phyloP scores from a whole-genome alignment of 2,113 vertebrate genomes.

The Passerina amoena region DNA sequence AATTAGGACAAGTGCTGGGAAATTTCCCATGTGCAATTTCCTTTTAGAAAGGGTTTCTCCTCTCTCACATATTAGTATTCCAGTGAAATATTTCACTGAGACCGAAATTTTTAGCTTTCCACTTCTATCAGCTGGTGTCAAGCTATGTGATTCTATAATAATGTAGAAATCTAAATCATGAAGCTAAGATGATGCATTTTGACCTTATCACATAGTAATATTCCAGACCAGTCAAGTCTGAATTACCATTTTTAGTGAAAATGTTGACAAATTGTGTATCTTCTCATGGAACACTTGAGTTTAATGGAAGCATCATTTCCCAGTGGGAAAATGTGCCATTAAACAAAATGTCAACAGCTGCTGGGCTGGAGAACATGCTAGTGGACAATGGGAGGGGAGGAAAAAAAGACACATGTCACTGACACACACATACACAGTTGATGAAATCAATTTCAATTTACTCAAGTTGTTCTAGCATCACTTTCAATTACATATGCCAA shows the following conservation, averaged over 20 bases:
- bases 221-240: background rate
- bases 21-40: background rate
- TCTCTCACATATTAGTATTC: background rate
- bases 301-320: slow-evolving; percentile 1
- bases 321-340: slow-evolving; percentile 10
- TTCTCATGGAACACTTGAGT: slow-evolving; percentile 15
- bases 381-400: slow-evolving; percentile 26
- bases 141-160: background rate
- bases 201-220: background rate
- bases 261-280: background rate
- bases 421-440: background rate
- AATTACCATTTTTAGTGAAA: slow-evolving; percentile 36
- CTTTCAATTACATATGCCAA: slow-evolving; percentile 32
- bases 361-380: slow-evolving; percentile 6
- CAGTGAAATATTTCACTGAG: background rate
- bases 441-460: slow-evolving; percentile 47
- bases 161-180: background rate
- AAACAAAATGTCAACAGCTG: slow-evolving; percentile 27
- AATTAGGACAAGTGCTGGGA: background rate
- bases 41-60: background rate
- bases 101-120: background rate
- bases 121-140: background rate
- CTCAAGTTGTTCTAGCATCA: slow-evolving; percentile 37
- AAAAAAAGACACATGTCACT: background rate
- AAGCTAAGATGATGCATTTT: background rate